Evolutionary conservation across 2,113 vertebrate genomes (phyloP).

Genomic region (Anguilla japonica): DNA sequence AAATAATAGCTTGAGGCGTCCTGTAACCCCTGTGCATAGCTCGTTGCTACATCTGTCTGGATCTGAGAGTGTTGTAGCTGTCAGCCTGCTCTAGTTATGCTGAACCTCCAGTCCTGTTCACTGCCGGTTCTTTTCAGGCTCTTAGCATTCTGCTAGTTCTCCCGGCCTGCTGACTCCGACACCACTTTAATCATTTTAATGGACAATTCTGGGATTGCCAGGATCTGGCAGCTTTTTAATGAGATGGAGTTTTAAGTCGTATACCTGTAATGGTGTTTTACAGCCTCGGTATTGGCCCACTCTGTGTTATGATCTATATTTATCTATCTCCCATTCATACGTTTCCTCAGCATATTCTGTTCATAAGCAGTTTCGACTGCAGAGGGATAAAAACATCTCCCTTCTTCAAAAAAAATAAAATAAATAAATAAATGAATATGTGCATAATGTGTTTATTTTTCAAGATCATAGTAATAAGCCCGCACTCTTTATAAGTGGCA

Average conservation of each 20-base stretch:
- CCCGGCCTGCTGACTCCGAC: background rate
- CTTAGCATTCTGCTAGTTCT: slow-evolving; percentile 11
- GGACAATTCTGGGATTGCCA: slow-evolving; percentile 17
- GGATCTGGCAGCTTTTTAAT: slow-evolving; percentile 24
- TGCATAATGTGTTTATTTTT: background rate
- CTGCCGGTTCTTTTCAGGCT: slow-evolving; percentile 11
- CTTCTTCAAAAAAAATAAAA: too few species aligned
- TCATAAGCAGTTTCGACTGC: background rate
- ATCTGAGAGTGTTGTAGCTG: background rate
- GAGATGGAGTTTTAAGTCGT: slow-evolving; percentile 19
- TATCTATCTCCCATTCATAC: slow-evolving; percentile 5
- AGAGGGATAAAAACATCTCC: background rate
- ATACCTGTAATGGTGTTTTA: slow-evolving; percentile 26
- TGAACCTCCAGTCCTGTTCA: background rate
- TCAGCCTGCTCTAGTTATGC: background rate
- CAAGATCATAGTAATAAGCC: background rate
- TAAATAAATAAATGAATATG: background rate
- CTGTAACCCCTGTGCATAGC: too few species aligned
- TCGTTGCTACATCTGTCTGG: background rate
- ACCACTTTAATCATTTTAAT: slow-evolving; percentile 26
- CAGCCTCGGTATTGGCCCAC: background rate
- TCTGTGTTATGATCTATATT: slow-evolving; percentile 22
- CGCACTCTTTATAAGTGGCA: background rate
- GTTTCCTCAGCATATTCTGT: background rate
- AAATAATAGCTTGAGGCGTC: too few species aligned